A percentile compares a stretch with the other conserved stretches of the same genome.
Evolutionary conservation across 2,888 invertebrate species (phyloP).

Genomic region (Halictus quadricinctus): DNA sequence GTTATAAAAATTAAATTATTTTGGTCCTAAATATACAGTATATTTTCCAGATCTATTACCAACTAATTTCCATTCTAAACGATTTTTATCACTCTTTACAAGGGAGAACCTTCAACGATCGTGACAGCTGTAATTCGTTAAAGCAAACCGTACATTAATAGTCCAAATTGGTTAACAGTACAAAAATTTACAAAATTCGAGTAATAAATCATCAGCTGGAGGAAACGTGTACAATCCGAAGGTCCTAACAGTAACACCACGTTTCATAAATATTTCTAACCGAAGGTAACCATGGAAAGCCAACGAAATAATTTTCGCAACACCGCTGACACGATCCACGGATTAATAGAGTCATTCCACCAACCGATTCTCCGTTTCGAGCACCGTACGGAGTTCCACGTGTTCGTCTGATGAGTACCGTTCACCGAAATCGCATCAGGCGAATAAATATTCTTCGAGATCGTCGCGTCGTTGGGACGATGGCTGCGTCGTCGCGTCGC

Average conservation of each 20-base stretch:
- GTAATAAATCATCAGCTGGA: too few species aligned
- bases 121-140: too few species aligned
- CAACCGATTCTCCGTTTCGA: not conserved
- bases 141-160: too few species aligned
- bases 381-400: not conserved
- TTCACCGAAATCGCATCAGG: slow-evolving; percentile 9
- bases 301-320: not conserved
- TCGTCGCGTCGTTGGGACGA: slow-evolving; percentile 29
- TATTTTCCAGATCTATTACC: not conserved
- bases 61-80: not conserved
- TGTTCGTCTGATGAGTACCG: slow-evolving; percentile 11
- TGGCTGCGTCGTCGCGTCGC: slow-evolving; percentile 25
- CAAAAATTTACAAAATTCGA: too few species aligned
- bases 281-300: too few species aligned
- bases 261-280: too few species aligned
- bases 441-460: slow-evolving; percentile 31
- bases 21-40: too few species aligned
- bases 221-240: too few species aligned
- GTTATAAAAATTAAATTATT: too few species aligned
- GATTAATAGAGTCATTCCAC: not conserved
- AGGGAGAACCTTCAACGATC: too few species aligned
- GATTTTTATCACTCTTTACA: not conserved
- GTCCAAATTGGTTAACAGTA: too few species aligned
- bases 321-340: not conserved
- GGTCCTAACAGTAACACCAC: too few species aligned